Conservation (phyloP, 2,113 vertebrate species). For the Crotalus viridis region DNA sequence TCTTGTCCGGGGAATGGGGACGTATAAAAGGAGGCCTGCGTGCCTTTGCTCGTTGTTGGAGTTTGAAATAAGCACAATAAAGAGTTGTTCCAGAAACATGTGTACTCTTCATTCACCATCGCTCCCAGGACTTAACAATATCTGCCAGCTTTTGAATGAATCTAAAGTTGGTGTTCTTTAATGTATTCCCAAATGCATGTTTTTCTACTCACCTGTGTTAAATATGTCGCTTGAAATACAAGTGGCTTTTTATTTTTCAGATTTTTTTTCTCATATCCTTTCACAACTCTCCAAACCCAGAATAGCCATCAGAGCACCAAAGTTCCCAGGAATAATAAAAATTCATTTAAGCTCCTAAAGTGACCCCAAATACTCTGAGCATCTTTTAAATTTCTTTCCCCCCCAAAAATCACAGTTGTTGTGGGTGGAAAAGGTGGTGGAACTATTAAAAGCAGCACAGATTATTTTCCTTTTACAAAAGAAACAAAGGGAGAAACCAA, state of each 20-base stretch:
- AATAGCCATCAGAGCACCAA: background rate
- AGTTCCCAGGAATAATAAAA: conserved; percentile 1
- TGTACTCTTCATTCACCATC: too few relatives aligned
- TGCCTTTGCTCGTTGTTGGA: too few relatives aligned
- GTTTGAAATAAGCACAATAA: too few relatives aligned
- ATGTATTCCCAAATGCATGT: background rate
- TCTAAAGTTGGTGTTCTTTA: background rate
- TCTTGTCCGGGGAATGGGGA: too few relatives aligned
- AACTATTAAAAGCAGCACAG: conserved; percentile 15
- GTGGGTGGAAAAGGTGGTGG: conserved; percentile 13
- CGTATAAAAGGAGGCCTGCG: too few relatives aligned
- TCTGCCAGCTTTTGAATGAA: background rate
- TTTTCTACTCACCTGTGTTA: background rate
- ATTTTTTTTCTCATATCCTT: background rate
- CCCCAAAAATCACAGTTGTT: conserved; percentile 4
- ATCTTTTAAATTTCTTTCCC: background rate
- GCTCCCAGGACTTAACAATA: background rate
- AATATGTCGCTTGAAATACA: background rate
- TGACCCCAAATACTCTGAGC: background rate
- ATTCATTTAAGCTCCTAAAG: background rate
- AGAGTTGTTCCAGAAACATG: too few relatives aligned
- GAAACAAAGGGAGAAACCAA: background rate
- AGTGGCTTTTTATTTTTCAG: background rate
- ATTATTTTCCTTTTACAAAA: background rate
- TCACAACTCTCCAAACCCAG: background rate